These are phyloP conservation scores for Cactoblastis cactorum DNA, from an alignment of 2,888 invertebrate species.

Conservation along the genomic window DNA sequence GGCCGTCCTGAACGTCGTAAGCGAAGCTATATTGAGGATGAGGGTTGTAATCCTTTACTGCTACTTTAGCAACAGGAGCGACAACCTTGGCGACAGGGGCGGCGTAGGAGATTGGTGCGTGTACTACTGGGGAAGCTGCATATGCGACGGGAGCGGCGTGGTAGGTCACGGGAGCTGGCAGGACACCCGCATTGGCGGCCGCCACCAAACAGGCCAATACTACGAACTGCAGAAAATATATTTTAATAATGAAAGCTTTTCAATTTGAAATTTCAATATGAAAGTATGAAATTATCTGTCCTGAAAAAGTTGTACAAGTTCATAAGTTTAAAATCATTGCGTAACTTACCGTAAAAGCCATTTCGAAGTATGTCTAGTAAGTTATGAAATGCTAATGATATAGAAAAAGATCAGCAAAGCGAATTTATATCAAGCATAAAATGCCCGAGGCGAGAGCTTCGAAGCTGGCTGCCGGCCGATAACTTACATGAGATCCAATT, in stretches of 20 bases:
- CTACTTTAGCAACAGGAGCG: constrained; percentile 36
- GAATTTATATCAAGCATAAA: constrained; percentile 31
- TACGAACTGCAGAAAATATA: constrained; percentile 31
- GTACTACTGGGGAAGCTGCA: constrained; percentile 24
- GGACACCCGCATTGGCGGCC: constrained; percentile 35
- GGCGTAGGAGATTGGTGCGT: constrained; percentile 21
- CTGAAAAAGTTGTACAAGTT: no score
- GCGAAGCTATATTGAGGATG: constrained; percentile 72
- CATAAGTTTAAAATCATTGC: constrained; percentile 2
- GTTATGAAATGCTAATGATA: constrained; percentile 26
- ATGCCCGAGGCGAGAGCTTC: constrained; percentile 26
- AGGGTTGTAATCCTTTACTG: constrained; percentile 45
- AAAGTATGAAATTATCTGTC: background rate
- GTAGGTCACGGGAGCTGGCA: constrained; percentile 28
- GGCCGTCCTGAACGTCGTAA: constrained; percentile 72
- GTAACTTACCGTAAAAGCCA: constrained; percentile 36
- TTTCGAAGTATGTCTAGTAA: constrained; percentile 26
- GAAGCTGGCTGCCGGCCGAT: constrained; percentile 24
- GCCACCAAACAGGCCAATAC: constrained; percentile 37
- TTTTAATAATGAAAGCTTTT: no score
- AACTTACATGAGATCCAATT: constrained; percentile 32
- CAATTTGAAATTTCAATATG: background rate
- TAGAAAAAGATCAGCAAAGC: constrained; percentile 18
- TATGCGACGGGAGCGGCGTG: constrained; percentile 30
- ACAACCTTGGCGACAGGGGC: constrained; percentile 37